Evolutionary conservation across 1,140 invertebrate genomes (phyloP), one percentile per base, ranked within the genome.

Genomic region (Callitettix versicolor): DNA sequence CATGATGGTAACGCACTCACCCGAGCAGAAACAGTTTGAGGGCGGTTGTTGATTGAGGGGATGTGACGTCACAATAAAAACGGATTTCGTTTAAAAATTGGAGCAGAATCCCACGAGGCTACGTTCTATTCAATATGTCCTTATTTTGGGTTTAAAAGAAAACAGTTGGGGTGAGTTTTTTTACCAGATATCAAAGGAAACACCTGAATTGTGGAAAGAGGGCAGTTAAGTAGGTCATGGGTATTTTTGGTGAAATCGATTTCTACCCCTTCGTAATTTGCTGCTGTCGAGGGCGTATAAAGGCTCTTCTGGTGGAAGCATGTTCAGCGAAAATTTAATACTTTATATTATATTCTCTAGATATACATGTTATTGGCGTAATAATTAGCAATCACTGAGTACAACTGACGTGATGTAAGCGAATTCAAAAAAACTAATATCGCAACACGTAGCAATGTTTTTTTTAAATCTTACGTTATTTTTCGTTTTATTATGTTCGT

Each of bases 61-160:
- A 34, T 38, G 48, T 14, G 12, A 34, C 34, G 30, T 51, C 48
- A 51, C 48, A 51, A 51, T 51, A 51, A 51, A 51, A 38, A 30
- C 26, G 26, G 48, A 34, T 36, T 51, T 51, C 36, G 36, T 51
- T 30, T 18, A 51, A 26, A 51, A 51, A 51, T 51, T 51, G 33
- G 48, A 34, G 34, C 48, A 30, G 36, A 51, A 26, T 51, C 48
- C 48, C 48, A 15, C 48, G 33, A 21, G 48, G 48, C 43, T 21
- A 14, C n/a, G 9, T 30, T 30, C 26, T 30, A 9, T 46, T 17
- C 17, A 46, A 15, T 6, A 15, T 20, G 43, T 17, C 43, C 17
- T 34, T 30, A 34, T 51, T 51, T 51, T 18, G 48, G 48, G 48
- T 51, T 51, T 34, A 38, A 5, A 38, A 30, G 26, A 30, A 30